A percentile compares a stretch with the other conserved stretches of the same genome.
These are phyloP conservation scores for Bubo blakistoni DNA, from an alignment of 2,113 vertebrate genomes.

Conservation along the genomic window DNA sequence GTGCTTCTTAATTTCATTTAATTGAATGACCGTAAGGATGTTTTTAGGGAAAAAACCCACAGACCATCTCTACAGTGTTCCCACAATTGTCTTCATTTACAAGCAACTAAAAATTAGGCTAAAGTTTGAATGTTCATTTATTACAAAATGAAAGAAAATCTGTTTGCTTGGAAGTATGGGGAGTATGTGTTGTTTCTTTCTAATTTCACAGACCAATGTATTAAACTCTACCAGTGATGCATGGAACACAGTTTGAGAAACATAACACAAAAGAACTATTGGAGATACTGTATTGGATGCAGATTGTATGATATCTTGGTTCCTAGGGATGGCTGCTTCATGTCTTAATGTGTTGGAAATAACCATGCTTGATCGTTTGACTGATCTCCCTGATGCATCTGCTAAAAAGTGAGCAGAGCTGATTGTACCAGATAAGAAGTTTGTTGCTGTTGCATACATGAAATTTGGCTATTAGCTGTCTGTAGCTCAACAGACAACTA, in stretches of 20 bases:
- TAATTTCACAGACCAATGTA: neutral
- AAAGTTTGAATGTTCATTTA: conserved; percentile 6
- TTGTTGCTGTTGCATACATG: neutral
- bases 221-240: neutral
- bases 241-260: neutral
- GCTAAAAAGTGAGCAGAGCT: neutral
- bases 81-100: conserved; percentile 42
- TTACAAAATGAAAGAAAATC: conserved; percentile 15
- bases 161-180: conserved; percentile 2
- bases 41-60: neutral
- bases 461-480: neutral
- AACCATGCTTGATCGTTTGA: neutral
- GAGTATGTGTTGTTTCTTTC: conserved; percentile 1
- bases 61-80: neutral
- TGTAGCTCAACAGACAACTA: neutral
- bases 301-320: neutral
- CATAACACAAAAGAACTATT: neutral
- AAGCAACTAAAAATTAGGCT: conserved; percentile 9
- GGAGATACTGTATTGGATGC: neutral
- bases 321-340: neutral
- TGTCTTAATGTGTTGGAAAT: neutral
- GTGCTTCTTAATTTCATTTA: neutral
- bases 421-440: neutral
- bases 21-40: neutral
- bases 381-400: neutral